Conservation (phyloP, 2,113 vertebrate species). For the Prionailurus viverrinus region DNA sequence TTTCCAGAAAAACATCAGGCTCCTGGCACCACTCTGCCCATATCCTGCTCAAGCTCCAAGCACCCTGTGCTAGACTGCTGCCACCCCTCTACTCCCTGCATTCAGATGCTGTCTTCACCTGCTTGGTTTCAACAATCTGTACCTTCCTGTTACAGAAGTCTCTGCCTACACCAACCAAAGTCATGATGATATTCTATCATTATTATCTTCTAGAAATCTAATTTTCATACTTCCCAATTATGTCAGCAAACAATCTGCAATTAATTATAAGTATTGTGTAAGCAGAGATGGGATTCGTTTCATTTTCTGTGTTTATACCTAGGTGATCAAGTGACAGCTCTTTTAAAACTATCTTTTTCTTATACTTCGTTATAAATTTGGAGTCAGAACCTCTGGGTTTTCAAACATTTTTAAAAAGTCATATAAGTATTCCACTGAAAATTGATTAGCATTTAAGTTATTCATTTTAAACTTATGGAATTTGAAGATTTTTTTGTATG, state of each 20-base stretch:
- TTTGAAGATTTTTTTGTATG: background rate
- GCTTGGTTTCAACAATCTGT: background rate
- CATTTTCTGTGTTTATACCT: background rate
- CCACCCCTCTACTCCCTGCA: background rate
- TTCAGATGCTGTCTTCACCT: background rate
- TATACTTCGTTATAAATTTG: constrained; percentile 1
- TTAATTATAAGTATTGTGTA: background rate
- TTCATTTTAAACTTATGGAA: constrained; percentile 42
- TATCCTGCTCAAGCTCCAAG: background rate
- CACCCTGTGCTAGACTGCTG: background rate
- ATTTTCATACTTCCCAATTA: constrained; percentile 39
- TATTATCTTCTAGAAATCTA: background rate
- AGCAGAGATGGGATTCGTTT: background rate
- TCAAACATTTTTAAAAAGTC: background rate
- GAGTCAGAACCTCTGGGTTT: background rate
- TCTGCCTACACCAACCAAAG: background rate
- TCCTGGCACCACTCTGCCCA: background rate
- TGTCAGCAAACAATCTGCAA: background rate
- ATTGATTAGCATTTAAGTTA: constrained; percentile 7
- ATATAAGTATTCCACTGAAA: background rate
- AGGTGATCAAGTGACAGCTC: background rate
- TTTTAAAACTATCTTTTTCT: constrained; percentile 15
- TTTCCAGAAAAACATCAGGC: background rate
- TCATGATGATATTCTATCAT: background rate
- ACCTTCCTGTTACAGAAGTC: background rate